A percentile compares a stretch with the other conserved stretches of the same genome.
Evolutionary conservation across 2,888 invertebrate species (phyloP).

Genomic region (Lithophane leautieri): DNA sequence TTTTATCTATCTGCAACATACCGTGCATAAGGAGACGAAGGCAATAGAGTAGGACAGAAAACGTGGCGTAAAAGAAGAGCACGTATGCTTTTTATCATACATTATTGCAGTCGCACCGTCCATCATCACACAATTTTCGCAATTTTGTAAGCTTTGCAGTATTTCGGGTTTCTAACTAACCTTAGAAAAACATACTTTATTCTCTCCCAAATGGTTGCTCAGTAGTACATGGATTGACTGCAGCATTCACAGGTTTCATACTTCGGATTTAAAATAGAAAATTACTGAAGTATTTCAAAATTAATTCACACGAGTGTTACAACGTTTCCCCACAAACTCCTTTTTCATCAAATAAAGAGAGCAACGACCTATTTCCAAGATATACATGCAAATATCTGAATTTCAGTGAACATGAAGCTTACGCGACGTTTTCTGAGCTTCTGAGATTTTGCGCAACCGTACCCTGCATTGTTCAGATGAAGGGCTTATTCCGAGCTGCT

Average conservation of each 20-base stretch:
- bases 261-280: background rate
- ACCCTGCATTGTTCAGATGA: conserved; percentile 54
- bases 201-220: background rate
- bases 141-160: background rate
- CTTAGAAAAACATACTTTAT: no score
- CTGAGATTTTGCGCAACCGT: conserved; percentile 54
- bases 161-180: background rate
- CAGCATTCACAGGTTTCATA: no score
- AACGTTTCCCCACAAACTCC: background rate
- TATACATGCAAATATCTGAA: conserved; percentile 33
- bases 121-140: background rate
- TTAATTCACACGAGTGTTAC: background rate
- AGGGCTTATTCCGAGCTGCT: conserved; percentile 50
- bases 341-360: background rate
- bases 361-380: conserved; percentile 8
- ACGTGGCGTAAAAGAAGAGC: no score
- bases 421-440: conserved; percentile 28
- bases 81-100: no score
- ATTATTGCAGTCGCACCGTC: background rate
- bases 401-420: conserved; percentile 37
- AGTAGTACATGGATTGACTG: background rate
- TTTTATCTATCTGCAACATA: no score
- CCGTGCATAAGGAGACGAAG: background rate
- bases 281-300: background rate
- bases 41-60: background rate